Evolutionary conservation across 2,797 vertebrate genomes (phyloP).

Genomic region (Poecilia gillii): DNA sequence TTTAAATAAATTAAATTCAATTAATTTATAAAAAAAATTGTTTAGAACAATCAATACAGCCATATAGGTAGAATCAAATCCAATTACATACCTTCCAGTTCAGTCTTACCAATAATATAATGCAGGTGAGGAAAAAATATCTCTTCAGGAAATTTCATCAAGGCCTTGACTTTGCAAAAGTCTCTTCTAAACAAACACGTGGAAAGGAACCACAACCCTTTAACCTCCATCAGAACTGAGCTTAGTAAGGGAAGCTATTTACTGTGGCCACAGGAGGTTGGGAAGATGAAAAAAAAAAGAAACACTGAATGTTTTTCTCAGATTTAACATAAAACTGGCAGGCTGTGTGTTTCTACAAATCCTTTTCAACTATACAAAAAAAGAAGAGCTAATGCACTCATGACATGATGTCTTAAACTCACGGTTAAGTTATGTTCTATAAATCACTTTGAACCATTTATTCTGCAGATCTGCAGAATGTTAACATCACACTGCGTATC

Average conservation of each 20-base stretch:
- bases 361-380: background rate
- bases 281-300: background rate
- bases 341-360: background rate
- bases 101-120: background rate
- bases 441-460: background rate
- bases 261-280: background rate
- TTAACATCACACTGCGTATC: slow-evolving; percentile 97
- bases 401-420: background rate
- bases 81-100: background rate
- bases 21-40: background rate
- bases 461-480: slow-evolving; percentile 93
- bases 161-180: background rate
- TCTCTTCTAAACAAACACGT: background rate
- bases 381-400: background rate
- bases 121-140: background rate
- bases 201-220: background rate
- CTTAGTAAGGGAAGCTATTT: background rate
- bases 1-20: background rate
- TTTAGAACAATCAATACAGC: background rate
- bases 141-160: background rate
- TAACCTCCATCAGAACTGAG: background rate
- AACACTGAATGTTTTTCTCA: background rate
- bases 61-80: background rate
- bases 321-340: background rate
- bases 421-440: background rate